Evolutionary conservation across 2,888 invertebrate genomes (phyloP), one percentile per base, ranked within the genome.

Genomic region (Caenorhabditis panamensis): DNA sequence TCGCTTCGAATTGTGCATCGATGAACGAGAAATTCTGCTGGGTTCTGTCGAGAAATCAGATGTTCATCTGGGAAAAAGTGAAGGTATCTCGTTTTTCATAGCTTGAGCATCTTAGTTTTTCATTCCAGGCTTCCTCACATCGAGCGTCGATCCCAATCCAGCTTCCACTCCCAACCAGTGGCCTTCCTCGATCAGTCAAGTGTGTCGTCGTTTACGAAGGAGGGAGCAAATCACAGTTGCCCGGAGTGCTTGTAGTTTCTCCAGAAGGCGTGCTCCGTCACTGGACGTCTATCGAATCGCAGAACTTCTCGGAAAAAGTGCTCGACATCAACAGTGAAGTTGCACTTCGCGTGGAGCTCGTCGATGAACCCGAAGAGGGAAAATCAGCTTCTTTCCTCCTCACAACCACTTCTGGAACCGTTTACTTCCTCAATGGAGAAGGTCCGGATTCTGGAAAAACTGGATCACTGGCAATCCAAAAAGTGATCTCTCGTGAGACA

Each of bases 211-310:
- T 82, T 22, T 82, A 82, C 62, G 71, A 82, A 1, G 36, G 64
- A 16, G 37, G 22, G 0, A 62, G 53, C 26, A 56, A 66, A 9
- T 9, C 31, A 5, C 53, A 61, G 3, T 41, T 41, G 20, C 76
- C 75, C 11, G 82, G 72, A 31, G 73, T 82, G 24, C 26, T 82
- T 6, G 56, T 72, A 20, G 54, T 73, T 8, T 73, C 77, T 13
- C 82, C 75, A 18, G 82, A 82, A 78, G 82, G 82, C 2, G 77
- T 82, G 18, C 73, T 78, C 18, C 67, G 82, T 16, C 82, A 82
- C 26, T 82, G 82, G 77, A 56, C 67, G 0, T 54, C 77, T 0
- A 78, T 72, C 1, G 28, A 62, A 53, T 68, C 66, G 4, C 68
- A 77, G 26, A 73, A 66, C 18, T 82, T 51, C 47, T n/a, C 47